Conservation (phyloP, 2,888 invertebrate species). For the Danaus chrysippus region DNA sequence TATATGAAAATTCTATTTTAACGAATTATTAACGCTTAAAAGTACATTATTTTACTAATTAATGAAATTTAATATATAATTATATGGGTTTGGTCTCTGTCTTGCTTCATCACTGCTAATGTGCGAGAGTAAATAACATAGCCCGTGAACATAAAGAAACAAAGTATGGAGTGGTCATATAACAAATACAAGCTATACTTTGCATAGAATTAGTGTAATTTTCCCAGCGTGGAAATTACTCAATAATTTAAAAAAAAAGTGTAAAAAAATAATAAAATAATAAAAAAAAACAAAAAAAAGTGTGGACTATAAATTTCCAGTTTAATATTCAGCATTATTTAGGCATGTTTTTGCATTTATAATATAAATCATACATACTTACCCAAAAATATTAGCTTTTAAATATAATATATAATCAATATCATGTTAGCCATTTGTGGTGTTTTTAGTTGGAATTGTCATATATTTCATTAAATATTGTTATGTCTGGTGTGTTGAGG, state of each 20-base stretch:
- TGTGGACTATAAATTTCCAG: constrained; percentile 75
- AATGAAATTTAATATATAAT: no score
- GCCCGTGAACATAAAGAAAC: constrained; percentile 75
- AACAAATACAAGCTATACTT: constrained; percentile 91
- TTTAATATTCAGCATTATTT: constrained; percentile 79
- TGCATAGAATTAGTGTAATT: constrained; percentile 95
- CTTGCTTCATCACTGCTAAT: constrained; percentile 72
- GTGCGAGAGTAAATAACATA: constrained; percentile 77
- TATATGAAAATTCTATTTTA: no score
- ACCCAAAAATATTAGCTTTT: constrained; percentile 69
- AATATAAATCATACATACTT: constrained; percentile 61
- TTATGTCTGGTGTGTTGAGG: constrained; percentile 60
- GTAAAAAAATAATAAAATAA: constrained; percentile 49
- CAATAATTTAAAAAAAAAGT: constrained; percentile 52
- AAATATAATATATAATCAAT: constrained; percentile 59
- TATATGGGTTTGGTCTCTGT: constrained; percentile 34
- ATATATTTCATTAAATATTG: constrained; percentile 40
- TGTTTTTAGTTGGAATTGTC: constrained; percentile 50
- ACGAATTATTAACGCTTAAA: no score
- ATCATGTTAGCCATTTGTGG: constrained; percentile 49
- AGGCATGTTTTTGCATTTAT: constrained; percentile 74
- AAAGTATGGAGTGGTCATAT: constrained; percentile 79
- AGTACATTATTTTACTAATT: no score
- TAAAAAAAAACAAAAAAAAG: constrained; percentile 58
- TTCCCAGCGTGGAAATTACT: constrained; percentile 84